Conservation (phyloP, 2,797 vertebrate species). For the Hemibagrus guttatus region DNA sequence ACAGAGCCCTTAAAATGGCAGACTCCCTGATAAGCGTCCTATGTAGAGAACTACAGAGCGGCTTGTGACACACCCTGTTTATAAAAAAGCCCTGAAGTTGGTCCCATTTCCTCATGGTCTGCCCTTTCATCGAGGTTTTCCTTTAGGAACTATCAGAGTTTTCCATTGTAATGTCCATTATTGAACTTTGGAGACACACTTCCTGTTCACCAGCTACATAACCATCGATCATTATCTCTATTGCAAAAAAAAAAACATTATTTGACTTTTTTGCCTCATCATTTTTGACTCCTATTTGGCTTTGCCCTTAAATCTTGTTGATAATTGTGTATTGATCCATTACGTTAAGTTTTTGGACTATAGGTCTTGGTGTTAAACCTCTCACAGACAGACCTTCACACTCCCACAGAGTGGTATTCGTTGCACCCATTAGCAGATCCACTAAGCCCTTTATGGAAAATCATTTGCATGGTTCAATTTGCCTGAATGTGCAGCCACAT, state of each 20-base stretch:
- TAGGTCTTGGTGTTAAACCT: neutral
- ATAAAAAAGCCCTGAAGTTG: neutral
- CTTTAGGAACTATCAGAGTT: neutral
- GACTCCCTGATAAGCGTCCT: too few species aligned
- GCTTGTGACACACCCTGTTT: neutral
- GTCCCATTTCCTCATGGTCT: neutral
- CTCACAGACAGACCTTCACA: neutral
- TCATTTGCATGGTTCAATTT: neutral
- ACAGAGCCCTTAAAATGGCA: too few species aligned
- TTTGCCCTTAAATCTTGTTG: neutral
- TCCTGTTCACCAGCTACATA: neutral
- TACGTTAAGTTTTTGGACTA: too few species aligned
- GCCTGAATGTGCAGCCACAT: neutral
- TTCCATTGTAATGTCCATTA: neutral
- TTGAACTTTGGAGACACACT: neutral
- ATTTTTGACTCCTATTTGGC: neutral
- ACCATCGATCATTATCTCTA: neutral
- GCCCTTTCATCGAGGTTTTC: neutral
- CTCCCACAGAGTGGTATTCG: neutral
- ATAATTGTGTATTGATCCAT: neutral
- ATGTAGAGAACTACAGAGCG: too few species aligned
- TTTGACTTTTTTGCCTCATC: neutral
- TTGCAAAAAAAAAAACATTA: neutral
- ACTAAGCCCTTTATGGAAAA: slow-evolving; percentile 10
- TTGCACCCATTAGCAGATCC: neutral